These are phyloP conservation scores for Drosophila burlai DNA, from an alignment of 1,140 invertebrate genomes.

Conservation along the genomic window DNA sequence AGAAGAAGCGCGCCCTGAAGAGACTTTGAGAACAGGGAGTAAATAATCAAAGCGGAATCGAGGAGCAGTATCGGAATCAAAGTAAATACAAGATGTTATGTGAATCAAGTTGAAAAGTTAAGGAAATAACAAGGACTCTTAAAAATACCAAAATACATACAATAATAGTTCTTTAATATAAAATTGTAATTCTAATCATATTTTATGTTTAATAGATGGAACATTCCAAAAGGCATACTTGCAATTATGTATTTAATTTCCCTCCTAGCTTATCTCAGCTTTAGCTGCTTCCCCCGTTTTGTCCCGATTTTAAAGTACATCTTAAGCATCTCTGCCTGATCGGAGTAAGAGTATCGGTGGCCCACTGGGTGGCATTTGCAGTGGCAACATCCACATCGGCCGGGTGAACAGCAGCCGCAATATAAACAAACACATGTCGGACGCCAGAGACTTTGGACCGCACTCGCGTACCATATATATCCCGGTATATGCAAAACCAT, in stretches of 20 bases:
- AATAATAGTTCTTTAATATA: no score
- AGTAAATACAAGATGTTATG: no score
- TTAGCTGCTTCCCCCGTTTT: no score
- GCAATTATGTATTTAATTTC: neutral
- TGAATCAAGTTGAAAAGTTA: no score
- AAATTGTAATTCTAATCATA: neutral
- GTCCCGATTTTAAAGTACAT: neutral
- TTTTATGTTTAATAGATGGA: neutral
- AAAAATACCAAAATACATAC: neutral
- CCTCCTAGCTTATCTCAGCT: neutral
- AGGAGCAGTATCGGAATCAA: neutral
- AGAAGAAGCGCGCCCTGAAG: constrained; percentile 94
- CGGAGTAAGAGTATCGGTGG: constrained; percentile 17
- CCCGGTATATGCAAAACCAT: constrained; percentile 76
- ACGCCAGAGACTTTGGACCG: constrained; percentile 4
- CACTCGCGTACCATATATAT: constrained; percentile 19
- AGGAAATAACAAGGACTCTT: neutral
- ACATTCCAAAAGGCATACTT: neutral
- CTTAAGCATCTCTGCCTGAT: neutral
- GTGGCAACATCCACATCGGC: constrained; percentile 8
- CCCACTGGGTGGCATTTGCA: constrained; percentile 75
- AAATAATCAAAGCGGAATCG: neutral
- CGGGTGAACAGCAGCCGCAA: constrained; percentile 53
- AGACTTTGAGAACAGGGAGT: constrained; percentile 89
- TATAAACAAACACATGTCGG: constrained; percentile 68